phyloP scores from a whole-genome alignment of 2,113 vertebrate genomes.

The Nothobranchius kuhntae region DNA sequence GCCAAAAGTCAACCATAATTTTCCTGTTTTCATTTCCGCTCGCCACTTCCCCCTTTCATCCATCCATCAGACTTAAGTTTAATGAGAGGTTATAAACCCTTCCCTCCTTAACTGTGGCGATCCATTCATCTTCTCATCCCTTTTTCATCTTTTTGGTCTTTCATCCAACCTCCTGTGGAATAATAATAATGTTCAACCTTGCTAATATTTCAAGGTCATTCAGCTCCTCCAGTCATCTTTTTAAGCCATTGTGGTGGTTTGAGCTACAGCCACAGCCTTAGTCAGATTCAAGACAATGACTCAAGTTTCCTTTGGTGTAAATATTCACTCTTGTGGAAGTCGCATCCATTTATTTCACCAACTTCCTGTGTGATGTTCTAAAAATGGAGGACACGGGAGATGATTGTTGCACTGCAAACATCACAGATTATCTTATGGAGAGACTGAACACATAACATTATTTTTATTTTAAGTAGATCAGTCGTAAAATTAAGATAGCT shows the following conservation, averaged over 20 bases:
- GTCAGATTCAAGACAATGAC: not conserved
- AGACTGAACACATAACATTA: no score
- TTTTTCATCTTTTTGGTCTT: slow-evolving; percentile 58
- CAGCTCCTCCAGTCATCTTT: slow-evolving; percentile 29
- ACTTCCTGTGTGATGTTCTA: not conserved
- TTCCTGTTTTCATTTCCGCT: slow-evolving; percentile 49
- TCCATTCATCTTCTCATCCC: slow-evolving; percentile 64
- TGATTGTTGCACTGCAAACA: not conserved
- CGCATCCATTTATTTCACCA: not conserved
- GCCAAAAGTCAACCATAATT: slow-evolving; percentile 35
- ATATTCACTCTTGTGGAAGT: not conserved
- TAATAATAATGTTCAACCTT: slow-evolving; percentile 63
- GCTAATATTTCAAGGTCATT: slow-evolving; percentile 63
- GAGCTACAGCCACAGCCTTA: slow-evolving; percentile 21
- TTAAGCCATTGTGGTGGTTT: slow-evolving; percentile 28
- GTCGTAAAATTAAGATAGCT: no score
- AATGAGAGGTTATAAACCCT: slow-evolving; percentile 66
- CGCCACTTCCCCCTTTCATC: slow-evolving; percentile 55
- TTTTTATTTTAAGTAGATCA: no score
- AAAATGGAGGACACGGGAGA: not conserved
- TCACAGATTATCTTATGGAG: not conserved
- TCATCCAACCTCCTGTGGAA: slow-evolving; percentile 54
- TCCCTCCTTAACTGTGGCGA: slow-evolving; percentile 33
- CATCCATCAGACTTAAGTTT: slow-evolving; percentile 60
- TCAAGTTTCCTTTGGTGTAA: slow-evolving; percentile 2